Percentiles rank a stretch among this genome's conserved stretches.
phyloP scores from a whole-genome alignment of 2,797 vertebrate genomes.

The Podargus strigoides region DNA sequence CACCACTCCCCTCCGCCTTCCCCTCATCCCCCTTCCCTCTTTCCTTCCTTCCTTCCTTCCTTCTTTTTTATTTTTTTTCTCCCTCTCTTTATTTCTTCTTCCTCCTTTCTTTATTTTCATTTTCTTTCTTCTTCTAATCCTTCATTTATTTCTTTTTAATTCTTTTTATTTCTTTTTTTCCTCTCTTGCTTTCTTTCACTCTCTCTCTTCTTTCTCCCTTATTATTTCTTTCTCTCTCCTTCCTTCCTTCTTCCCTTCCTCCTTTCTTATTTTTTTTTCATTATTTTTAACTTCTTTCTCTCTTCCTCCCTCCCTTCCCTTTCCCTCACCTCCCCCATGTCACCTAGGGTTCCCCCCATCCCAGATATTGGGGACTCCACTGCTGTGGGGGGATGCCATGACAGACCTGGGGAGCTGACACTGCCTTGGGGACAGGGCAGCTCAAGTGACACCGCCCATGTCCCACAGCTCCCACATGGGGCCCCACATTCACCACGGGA shows the following conservation, averaged over 20 bases:
- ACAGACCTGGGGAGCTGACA: not conserved
- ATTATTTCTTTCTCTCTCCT: fast-evolving
- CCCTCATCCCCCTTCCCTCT: not conserved
- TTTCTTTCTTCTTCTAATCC: no score
- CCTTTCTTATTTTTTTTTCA: no score
- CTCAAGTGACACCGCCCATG: not conserved
- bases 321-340: no score
- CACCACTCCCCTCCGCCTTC: fast-evolving
- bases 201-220: fast-evolving
- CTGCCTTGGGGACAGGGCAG: not conserved
- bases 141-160: fast-evolving
- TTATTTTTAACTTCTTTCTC: no score
- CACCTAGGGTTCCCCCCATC: not conserved
- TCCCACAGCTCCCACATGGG: not conserved
- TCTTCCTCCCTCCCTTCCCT: fast-evolving
- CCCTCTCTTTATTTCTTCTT: no score
- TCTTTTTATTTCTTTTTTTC: no score
- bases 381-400: not conserved
- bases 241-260: not conserved
- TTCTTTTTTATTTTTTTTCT: not conserved
- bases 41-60: no score
- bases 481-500: not conserved
- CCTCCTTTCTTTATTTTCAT: no score
- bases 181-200: fast-evolving
- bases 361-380: fast-evolving